These are phyloP conservation scores for Festucalex cinctus DNA, from an alignment of 2,113 vertebrate genomes.

Conservation along the genomic window DNA sequence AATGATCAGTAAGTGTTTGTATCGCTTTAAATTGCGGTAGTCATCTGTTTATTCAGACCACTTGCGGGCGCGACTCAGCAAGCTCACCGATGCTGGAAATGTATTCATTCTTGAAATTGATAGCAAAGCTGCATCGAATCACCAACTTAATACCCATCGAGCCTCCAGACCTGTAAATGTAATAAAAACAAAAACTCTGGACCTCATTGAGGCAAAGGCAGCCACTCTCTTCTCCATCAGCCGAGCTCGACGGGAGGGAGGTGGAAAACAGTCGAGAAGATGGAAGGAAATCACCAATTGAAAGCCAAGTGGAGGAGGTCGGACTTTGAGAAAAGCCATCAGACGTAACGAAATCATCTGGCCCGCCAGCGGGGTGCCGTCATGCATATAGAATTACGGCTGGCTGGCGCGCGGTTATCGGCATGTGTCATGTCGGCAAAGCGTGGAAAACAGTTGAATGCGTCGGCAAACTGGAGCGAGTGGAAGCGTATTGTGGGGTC, in stretches of 20 bases:
- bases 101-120: background rate
- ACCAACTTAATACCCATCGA: background rate
- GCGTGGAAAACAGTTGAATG: conserved; percentile 37
- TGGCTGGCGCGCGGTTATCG: conserved; percentile 43
- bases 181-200: background rate
- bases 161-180: background rate
- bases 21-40: too few species aligned
- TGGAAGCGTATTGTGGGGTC: conserved; percentile 43
- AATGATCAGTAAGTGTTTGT: too few species aligned
- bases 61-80: too few species aligned
- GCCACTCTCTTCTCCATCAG: conserved; percentile 24
- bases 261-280: conserved; percentile 12
- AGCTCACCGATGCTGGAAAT: background rate
- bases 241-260: conserved; percentile 23
- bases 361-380: conserved; percentile 41
- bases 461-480: conserved; percentile 7
- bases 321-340: conserved; percentile 29
- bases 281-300: conserved; percentile 34
- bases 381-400: conserved; percentile 46
- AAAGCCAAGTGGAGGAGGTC: conserved; percentile 18
- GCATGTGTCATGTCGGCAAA: conserved; percentile 34
- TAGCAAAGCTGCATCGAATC: background rate
- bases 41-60: too few species aligned
- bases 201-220: conserved; percentile 11
- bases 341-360: conserved; percentile 40